phyloP scores from a whole-genome alignment of 2,113 vertebrate genomes.

The Arenaria interpres region DNA sequence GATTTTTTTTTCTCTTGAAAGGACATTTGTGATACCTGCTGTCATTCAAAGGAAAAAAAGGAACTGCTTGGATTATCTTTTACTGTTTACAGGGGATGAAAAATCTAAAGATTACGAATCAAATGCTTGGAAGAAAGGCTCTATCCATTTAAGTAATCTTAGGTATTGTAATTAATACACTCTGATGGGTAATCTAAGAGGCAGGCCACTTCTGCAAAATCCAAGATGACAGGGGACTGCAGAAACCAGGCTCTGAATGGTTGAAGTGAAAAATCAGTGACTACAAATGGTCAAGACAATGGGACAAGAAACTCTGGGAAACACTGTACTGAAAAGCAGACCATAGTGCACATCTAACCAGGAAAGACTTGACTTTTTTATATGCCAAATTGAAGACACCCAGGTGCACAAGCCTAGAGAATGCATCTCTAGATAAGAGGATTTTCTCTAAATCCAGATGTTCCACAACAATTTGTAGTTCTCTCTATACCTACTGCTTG shows the following conservation, averaged over 20 bases:
- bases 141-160: not conserved
- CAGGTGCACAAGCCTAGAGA: not conserved
- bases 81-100: not conserved
- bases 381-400: not conserved
- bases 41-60: not conserved
- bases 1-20: not conserved
- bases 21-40: not conserved
- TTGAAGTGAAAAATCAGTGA: not conserved
- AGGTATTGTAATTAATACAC: not conserved
- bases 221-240: not conserved
- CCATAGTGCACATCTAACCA: not conserved
- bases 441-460: not conserved
- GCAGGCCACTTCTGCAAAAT: not conserved
- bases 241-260: not conserved
- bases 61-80: not conserved
- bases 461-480: not conserved
- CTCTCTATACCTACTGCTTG: not conserved
- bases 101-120: not conserved
- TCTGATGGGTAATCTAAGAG: not conserved
- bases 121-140: not conserved
- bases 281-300: not conserved
- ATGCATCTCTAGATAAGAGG: not conserved
- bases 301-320: not conserved
- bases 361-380: not conserved
- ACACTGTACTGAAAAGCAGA: not conserved